A percentile compares a stretch with the other conserved stretches of the same genome.
phyloP scores from a whole-genome alignment of 2,888 invertebrate species.

The Zele albiditarsus region DNA sequence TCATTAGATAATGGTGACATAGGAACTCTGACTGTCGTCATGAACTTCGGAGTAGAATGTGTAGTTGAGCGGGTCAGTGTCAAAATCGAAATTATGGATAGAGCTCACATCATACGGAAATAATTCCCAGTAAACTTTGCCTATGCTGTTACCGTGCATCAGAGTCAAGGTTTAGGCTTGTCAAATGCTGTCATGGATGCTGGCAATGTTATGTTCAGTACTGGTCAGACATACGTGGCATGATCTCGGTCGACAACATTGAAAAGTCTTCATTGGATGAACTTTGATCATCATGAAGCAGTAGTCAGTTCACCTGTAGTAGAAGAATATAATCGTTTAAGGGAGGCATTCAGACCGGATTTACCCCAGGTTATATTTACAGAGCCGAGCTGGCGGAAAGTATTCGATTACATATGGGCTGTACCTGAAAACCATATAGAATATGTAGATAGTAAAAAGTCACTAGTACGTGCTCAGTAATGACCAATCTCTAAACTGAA shows the following conservation, averaged over 20 bases:
- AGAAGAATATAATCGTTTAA: no score
- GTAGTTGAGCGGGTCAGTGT: constrained; percentile 24
- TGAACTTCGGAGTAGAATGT: background rate
- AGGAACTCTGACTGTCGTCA: constrained; percentile 23
- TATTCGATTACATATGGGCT: background rate
- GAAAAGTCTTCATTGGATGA: background rate
- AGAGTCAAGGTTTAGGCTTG: no score
- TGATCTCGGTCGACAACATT: background rate
- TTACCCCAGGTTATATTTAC: background rate
- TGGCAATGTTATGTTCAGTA: no score
- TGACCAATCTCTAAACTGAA: no score
- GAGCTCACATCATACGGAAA: constrained; percentile 8
- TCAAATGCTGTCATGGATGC: no score
- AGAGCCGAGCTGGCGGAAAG: background rate
- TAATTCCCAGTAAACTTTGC: no score
- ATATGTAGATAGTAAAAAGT: no score
- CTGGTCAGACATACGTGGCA: constrained; percentile 1
- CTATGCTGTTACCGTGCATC: no score
- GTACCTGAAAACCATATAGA: background rate
- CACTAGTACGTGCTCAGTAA: no score
- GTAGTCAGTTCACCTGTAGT: background rate
- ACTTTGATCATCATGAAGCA: no score
- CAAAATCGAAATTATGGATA: constrained; percentile 22
- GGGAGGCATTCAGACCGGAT: background rate
- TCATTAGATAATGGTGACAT: no score